Base-by-base conservation (phyloP, 2,113 vertebrate genomes). In the Australoheros scitulus region DNA sequence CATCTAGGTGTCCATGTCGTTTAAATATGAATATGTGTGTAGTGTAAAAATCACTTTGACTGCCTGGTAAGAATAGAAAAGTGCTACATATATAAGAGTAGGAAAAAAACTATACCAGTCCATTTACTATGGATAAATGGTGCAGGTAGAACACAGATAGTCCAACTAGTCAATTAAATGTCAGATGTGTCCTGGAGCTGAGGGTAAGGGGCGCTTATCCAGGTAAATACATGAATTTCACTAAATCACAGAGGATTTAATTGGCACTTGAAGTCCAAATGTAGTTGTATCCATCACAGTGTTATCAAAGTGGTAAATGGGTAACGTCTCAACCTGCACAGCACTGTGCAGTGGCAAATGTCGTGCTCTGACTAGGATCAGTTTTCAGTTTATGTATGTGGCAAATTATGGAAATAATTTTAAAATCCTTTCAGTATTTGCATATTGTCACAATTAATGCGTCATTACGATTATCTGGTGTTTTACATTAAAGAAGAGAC, bases 371-470 rank as follows among this genome's bases (percentile, higher is more conserved):
- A 70, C 1, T 70, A 2, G 24, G 0, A 32, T 15, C 43, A 0
- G 17, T 20, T 52, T 32, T 72, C 43, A 7, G 11, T 72, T 72
- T 72, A 11, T 24, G 5, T 24, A 13, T 58, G 24, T 52, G 43
- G 65, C 24, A 52, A 72, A 72, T 2, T 9, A 13, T 13, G 24
- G 43, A 70, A 52, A 0, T 32, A 52, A 50, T 5, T 50, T 68
- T 11, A 70, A 18, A 70, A 11, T 0, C 0, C 0, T 6, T 32
- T 15, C 14, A 68, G 1, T 26, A 4, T 18, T 26, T 22, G 8
- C 47, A 68, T 11, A 29, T 13, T 13, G 41, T 43, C 11, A 43
- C 11, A 68, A 47, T 18, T 6, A 68, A 47, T 68, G 38, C 13
- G 3, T 6, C 63, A 17, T 22, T 64, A 11, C 20, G 4, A 41